Percentiles rank a stretch among this genome's conserved stretches.
phyloP scores from a whole-genome alignment of 92 coral and sea anemone genomes.

The Meandrina meandrites region DNA sequence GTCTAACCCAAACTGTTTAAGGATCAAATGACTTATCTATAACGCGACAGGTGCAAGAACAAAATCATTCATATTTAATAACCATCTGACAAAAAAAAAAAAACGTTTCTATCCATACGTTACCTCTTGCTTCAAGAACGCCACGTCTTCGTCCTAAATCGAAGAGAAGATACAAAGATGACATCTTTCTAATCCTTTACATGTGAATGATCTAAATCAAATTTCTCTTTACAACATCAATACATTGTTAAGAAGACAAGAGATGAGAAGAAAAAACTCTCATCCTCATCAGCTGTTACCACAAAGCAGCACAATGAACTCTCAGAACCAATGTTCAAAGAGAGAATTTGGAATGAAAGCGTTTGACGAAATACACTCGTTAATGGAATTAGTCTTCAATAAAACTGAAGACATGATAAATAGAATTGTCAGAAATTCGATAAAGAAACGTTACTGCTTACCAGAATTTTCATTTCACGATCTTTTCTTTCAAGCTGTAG shows the following conservation, averaged over 20 bases:
- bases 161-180: not conserved
- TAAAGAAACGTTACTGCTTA: constrained; percentile 32
- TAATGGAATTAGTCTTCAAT: too few relatives aligned
- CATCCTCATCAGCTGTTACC: too few relatives aligned
- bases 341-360: too few relatives aligned
- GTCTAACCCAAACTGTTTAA: not conserved
- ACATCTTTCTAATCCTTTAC: not conserved
- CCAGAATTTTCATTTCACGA: constrained; percentile 81
- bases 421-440: not conserved
- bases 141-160: constrained; percentile 84
- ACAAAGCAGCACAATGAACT: not conserved
- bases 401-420: too few relatives aligned
- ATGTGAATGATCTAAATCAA: not conserved
- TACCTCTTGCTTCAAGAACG: constrained; percentile 94
- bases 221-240: not conserved
- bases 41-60: not conserved
- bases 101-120: not conserved
- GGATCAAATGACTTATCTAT: not conserved
- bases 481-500: constrained; percentile 80
- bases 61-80: not conserved
- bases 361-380: too few relatives aligned
- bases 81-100: not conserved
- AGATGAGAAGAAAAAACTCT: too few relatives aligned
- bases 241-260: too few relatives aligned
- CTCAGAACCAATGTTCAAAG: too few relatives aligned